Percentiles rank a stretch among this genome's conserved stretches.
Evolutionary conservation across 2,888 invertebrate genomes (phyloP).

Genomic region (Hemicrepidius hirtus): DNA sequence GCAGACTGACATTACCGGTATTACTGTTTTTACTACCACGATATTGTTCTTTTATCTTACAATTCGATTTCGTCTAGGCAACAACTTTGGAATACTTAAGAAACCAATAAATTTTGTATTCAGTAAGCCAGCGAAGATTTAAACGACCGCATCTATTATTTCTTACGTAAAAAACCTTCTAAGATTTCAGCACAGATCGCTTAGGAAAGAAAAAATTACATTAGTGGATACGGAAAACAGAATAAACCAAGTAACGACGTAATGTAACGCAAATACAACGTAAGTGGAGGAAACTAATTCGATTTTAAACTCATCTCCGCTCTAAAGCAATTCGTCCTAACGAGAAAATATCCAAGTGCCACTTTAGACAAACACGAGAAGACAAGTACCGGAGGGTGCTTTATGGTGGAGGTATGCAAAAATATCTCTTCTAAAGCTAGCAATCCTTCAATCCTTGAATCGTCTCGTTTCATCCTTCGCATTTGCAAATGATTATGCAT

Average conservation of each 20-base stretch:
- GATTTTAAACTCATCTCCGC: conserved; percentile 25
- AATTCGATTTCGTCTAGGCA: conserved; percentile 7
- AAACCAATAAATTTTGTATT: conserved; percentile 9
- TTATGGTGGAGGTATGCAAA: background rate
- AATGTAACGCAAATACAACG: conserved; percentile 12
- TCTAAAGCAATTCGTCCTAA: conserved; percentile 9
- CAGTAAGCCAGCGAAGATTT: background rate
- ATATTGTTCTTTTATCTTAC: conserved; percentile 18
- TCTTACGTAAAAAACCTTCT: background rate
- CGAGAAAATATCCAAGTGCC: background rate
- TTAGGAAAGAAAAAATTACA: conserved; percentile 2
- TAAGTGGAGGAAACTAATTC: conserved; percentile 21
- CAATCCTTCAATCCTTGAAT: background rate
- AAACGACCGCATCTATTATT: conserved; percentile 4
- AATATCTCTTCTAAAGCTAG: background rate
- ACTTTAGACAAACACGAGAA: conserved; percentile 8
- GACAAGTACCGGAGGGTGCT: background rate
- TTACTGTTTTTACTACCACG: conserved; percentile 8
- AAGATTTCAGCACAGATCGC: background rate
- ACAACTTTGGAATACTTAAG: conserved; percentile 2
- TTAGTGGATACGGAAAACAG: background rate
- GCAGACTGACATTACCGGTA: conserved; percentile 10
- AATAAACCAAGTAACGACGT: conserved; percentile 20
- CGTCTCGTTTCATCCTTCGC: too few relatives aligned
- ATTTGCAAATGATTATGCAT: conserved; percentile 13